Evolutionary conservation across 1,140 invertebrate genomes (phyloP).

Genomic region (Leguminivora glycinivorella): DNA sequence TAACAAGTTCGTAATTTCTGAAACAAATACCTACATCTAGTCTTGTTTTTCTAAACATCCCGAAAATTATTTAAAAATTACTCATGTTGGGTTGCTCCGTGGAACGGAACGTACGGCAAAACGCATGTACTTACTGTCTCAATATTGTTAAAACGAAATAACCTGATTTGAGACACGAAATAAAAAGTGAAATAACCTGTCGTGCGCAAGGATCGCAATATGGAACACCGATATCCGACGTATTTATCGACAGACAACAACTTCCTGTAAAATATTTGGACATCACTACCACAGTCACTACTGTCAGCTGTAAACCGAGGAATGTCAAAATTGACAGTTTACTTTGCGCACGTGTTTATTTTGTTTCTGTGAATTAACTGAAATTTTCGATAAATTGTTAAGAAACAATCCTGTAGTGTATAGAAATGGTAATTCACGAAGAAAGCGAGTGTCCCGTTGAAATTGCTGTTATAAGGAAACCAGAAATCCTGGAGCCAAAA

Average conservation of each 20-base stretch:
- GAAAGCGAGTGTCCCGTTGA: constrained; percentile 38
- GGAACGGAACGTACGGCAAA: too few species aligned
- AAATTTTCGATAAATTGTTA: not conserved
- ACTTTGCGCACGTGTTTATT: not conserved
- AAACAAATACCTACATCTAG: not conserved
- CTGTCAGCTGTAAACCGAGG: not conserved
- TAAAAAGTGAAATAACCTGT: not conserved
- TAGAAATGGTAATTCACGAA: constrained; percentile 48
- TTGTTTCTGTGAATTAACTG: not conserved
- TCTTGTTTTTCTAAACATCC: too few species aligned
- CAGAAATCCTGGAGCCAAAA: constrained; percentile 36
- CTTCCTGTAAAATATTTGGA: not conserved
- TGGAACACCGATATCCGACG: not conserved
- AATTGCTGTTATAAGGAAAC: constrained; percentile 33
- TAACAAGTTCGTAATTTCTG: not conserved
- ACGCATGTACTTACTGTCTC: too few species aligned
- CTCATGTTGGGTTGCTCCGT: too few species aligned
- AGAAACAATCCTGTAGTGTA: constrained; percentile 19
- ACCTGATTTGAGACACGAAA: not conserved
- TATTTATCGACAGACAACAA: not conserved
- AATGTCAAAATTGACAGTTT: constrained; percentile 1
- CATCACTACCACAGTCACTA: constrained; percentile 21
- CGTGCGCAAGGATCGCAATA: too few species aligned
- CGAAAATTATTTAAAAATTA: too few species aligned
- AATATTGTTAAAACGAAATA: too few species aligned